A percentile compares a stretch with the other conserved stretches of the same genome.
phyloP scores from a whole-genome alignment of 2,888 invertebrate genomes.

The Caenorhabditis virilis region DNA sequence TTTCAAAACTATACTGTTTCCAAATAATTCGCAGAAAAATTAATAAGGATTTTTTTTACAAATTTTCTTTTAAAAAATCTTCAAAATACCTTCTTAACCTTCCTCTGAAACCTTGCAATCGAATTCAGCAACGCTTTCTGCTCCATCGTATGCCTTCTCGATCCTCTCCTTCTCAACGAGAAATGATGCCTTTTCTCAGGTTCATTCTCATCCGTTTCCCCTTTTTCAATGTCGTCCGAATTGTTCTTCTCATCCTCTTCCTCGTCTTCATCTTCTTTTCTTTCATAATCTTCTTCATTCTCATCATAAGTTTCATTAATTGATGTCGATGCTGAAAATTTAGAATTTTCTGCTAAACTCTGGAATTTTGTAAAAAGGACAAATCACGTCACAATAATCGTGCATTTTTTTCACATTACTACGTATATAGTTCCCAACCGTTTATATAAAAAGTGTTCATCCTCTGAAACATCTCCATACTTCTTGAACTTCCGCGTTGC shows the following conservation, averaged over 20 bases:
- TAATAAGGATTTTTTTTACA: no score
- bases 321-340: constrained; percentile 30
- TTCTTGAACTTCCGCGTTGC: constrained; percentile 30
- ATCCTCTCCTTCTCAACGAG: constrained; percentile 32
- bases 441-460: constrained; percentile 30
- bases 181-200: constrained; percentile 20
- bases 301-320: constrained; percentile 27
- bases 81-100: constrained; percentile 51
- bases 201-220: no score
- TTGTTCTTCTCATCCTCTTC: no score
- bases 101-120: constrained; percentile 66
- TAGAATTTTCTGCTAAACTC: background rate
- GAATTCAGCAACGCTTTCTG: constrained; percentile 64
- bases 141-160: constrained; percentile 57
- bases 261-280: no score
- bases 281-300: constrained; percentile 19
- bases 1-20: no score
- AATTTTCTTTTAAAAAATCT: background rate
- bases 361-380: background rate
- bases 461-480: constrained; percentile 34
- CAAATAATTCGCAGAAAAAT: no score
- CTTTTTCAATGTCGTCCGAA: no score
- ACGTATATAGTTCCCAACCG: constrained; percentile 16
- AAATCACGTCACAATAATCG: constrained; percentile 1
- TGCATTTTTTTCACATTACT: no score